Conservation (phyloP, 2,797 vertebrate genomes). For the Poecilia velifera region DNA sequence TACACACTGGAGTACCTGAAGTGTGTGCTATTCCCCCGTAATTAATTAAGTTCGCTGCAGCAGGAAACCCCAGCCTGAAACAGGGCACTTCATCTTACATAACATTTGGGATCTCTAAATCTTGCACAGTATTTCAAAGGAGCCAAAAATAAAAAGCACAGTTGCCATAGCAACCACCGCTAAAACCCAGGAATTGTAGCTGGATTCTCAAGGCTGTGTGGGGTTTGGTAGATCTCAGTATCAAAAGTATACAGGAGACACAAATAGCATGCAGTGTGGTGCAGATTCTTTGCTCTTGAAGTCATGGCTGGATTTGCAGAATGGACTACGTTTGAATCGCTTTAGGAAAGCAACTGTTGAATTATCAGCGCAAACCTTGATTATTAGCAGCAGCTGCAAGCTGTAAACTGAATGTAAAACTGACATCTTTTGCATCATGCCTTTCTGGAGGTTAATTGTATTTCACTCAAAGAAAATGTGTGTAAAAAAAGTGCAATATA, state of each 20-base stretch:
- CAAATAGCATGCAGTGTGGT: constrained; percentile 43
- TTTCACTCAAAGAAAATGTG: background rate
- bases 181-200: constrained; percentile 73
- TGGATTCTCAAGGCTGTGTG: constrained; percentile 78
- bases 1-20: constrained; percentile 32
- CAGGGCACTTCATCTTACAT: constrained; percentile 75
- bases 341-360: background rate
- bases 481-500: no score
- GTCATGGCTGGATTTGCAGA: constrained; percentile 6
- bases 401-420: background rate
- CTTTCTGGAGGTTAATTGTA: background rate
- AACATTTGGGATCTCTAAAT: constrained; percentile 76
- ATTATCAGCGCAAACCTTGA: background rate
- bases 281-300: constrained; percentile 14
- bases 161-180: constrained; percentile 83
- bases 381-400: background rate
- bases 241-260: constrained; percentile 19
- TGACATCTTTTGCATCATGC: background rate
- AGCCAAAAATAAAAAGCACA: constrained; percentile 80
- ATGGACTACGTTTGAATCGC: background rate
- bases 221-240: constrained; percentile 54
- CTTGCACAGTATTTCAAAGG: constrained; percentile 76
- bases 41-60: constrained; percentile 70
- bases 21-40: constrained; percentile 53
- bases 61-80: constrained; percentile 81